phyloP scores from a whole-genome alignment of 2,797 vertebrate species.

The Thaleichthys pacificus region DNA sequence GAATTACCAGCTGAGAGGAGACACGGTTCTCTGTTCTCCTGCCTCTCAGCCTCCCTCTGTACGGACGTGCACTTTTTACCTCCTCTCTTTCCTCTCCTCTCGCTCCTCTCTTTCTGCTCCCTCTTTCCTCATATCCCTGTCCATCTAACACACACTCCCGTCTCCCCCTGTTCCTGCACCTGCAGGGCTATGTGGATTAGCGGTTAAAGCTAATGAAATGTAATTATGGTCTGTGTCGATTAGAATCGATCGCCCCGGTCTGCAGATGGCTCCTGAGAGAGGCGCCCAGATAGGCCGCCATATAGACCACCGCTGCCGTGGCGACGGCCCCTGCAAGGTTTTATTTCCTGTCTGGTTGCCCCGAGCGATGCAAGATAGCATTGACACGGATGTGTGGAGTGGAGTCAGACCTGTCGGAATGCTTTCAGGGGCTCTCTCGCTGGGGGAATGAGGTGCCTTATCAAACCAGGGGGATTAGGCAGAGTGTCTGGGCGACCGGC shows the following conservation, averaged over 20 bases:
- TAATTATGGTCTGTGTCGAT: conserved; percentile 85
- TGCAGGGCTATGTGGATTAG: conserved; percentile 70
- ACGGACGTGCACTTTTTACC: not conserved
- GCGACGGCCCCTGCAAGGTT: conserved; percentile 33
- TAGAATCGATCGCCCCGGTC: conserved; percentile 74
- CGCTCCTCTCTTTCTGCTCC: not conserved
- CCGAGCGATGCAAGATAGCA: conserved; percentile 73
- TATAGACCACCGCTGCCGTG: conserved; percentile 13
- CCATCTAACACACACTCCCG: conserved; percentile 28
- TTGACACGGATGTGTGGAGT: conserved; percentile 73
- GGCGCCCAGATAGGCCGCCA: conserved; percentile 42
- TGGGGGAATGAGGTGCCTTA: conserved; percentile 69
- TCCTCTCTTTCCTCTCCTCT: not conserved
- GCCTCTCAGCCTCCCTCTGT: not conserved
- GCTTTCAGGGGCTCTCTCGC: conserved; percentile 46
- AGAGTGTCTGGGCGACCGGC: conserved; percentile 1
- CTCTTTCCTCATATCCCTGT: not conserved
- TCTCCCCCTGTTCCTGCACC: conserved; percentile 32
- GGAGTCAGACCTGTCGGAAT: conserved; percentile 72
- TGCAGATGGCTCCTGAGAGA: conserved; percentile 48
- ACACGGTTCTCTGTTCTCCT: conserved; percentile 1
- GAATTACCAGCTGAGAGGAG: not conserved
- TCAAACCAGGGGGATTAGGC: conserved; percentile 74
- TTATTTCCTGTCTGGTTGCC: conserved; percentile 73
- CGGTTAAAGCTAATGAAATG: conserved; percentile 83